Evolutionary conservation across 1,140 invertebrate genomes (phyloP).

Genomic region (Drosophila littoralis): DNA sequence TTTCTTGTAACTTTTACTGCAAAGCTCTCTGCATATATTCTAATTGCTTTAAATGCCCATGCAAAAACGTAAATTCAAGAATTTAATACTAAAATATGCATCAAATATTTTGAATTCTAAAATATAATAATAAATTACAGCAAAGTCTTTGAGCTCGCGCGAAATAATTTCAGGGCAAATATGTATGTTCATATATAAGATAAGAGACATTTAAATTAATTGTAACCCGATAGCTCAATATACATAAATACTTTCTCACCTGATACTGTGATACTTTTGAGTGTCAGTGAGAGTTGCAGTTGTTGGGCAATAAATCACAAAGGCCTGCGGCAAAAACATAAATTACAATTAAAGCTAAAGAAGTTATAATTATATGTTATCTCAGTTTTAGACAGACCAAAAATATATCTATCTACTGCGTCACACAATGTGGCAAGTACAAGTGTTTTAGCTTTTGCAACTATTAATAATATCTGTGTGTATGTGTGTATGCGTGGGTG

Average conservation of each 20-base stretch:
- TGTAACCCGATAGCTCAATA: not conserved
- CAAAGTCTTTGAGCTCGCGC: too few species aligned
- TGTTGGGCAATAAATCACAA: slow-evolving; percentile 59
- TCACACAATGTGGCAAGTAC: slow-evolving; percentile 15
- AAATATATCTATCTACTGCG: slow-evolving; percentile 34
- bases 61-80: too few species aligned
- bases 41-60: too few species aligned
- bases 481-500: not conserved
- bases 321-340: slow-evolving; percentile 51
- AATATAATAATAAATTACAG: too few species aligned
- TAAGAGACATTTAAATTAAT: not conserved
- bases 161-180: not conserved
- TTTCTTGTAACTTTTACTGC: too few species aligned
- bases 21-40: too few species aligned
- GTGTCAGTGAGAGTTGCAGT: not conserved
- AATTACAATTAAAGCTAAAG: slow-evolving; percentile 77
- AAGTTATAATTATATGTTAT: slow-evolving; percentile 70
- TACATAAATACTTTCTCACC: slow-evolving; percentile 7
- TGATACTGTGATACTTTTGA: slow-evolving; percentile 6
- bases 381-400: slow-evolving; percentile 45
- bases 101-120: not conserved
- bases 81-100: too few species aligned
- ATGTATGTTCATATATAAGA: not conserved
- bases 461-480: slow-evolving; percentile 66
- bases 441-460: slow-evolving; percentile 60